Percentiles rank a stretch among this genome's conserved stretches.
Conservation (phyloP, 2,888 invertebrate species). For the Agrotis ipsilon region DNA sequence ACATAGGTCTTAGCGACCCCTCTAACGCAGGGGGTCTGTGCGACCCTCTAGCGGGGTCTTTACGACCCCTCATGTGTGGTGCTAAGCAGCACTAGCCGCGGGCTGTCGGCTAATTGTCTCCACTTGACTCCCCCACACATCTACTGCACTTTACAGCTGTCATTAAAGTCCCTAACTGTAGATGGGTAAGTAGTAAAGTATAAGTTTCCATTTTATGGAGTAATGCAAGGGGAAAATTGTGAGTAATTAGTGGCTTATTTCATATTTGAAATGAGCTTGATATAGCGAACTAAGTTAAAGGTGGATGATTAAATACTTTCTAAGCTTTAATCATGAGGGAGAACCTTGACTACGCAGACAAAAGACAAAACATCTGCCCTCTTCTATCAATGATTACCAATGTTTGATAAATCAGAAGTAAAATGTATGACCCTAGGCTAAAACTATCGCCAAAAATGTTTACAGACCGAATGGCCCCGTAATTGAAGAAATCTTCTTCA, state of each 20-base stretch:
- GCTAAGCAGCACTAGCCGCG: slow-evolving; percentile 28
- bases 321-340: not conserved
- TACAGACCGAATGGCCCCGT: not conserved
- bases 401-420: not conserved
- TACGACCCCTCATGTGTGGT: slow-evolving; percentile 20
- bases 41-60: slow-evolving; percentile 11
- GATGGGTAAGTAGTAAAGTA: not conserved
- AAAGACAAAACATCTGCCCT: too few relatives aligned
- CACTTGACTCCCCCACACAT: slow-evolving; percentile 45
- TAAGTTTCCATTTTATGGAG: slow-evolving; percentile 15
- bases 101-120: slow-evolving; percentile 57
- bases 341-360: not conserved
- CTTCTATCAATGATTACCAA: not conserved
- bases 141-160: slow-evolving; percentile 46
- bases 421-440: not conserved
- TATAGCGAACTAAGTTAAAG: not conserved
- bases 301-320: not conserved
- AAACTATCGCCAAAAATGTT: not conserved
- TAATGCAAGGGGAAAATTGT: not conserved
- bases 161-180: slow-evolving; percentile 36
- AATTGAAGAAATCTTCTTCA: too few relatives aligned
- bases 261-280: not conserved
- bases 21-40: slow-evolving; percentile 7
- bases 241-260: slow-evolving; percentile 31
- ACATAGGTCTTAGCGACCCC: slow-evolving; percentile 19